These are phyloP conservation scores for Drosophila paranaensis DNA, from an alignment of 2,888 invertebrate genomes.

Conservation along the genomic window DNA sequence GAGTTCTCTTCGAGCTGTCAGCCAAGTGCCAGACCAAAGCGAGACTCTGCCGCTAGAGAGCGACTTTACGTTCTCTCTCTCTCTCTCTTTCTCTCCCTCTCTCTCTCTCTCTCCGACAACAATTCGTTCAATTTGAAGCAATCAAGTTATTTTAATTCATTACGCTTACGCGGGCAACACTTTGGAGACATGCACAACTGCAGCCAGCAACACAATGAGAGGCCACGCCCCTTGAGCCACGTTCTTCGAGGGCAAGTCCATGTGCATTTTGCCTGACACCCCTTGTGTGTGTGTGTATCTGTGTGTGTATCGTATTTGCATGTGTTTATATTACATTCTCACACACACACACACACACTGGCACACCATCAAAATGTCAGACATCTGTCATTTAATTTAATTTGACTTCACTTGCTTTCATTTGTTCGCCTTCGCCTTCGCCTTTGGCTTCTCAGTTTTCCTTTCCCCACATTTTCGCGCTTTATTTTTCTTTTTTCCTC, in stretches of 20 bases:
- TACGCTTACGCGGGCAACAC: conserved; percentile 79
- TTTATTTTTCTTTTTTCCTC: neutral
- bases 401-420: conserved; percentile 79
- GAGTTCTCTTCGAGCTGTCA: conserved; percentile 48
- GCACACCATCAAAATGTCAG: conserved; percentile 73
- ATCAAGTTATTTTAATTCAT: conserved; percentile 81
- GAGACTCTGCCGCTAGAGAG: conserved; percentile 12
- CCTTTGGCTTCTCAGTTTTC: conserved; percentile 27
- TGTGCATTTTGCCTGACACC: conserved; percentile 59
- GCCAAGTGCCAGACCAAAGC: conserved; percentile 38
- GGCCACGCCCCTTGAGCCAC: conserved; percentile 34
- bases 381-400: conserved; percentile 82
- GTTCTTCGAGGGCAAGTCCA: conserved; percentile 48
- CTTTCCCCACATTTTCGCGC: conserved; percentile 10
- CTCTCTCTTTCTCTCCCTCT: neutral
- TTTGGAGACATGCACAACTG: conserved; percentile 65
- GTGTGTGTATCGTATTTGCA: conserved; percentile 47
- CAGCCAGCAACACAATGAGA: conserved; percentile 36
- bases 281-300: conserved; percentile 27
- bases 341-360: conserved; percentile 22
- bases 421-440: conserved; percentile 55
- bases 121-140: conserved; percentile 80
- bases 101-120: conserved; percentile 44
- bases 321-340: conserved; percentile 53
- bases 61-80: neutral